A percentile compares a stretch with the other conserved stretches of the same genome.
Evolutionary conservation across 1,140 invertebrate genomes (phyloP).

Genomic region (Sitodiplosis mosellana): DNA sequence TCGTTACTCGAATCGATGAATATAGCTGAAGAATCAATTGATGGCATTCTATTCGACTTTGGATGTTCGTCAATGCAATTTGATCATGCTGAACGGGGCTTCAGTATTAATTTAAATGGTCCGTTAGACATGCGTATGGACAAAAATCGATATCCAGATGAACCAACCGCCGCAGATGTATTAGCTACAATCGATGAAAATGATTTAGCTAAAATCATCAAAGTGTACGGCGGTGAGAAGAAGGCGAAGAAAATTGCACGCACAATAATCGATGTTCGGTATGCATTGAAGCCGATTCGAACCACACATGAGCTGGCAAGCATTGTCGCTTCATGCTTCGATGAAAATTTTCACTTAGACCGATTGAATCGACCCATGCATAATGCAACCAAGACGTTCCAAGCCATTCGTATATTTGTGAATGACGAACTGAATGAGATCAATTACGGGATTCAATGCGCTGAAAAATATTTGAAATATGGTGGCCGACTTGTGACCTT

Average conservation of each 20-base stretch:
- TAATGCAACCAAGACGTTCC: constrained; percentile 81
- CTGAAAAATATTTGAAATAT: constrained; percentile 55
- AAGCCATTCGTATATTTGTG: constrained; percentile 87
- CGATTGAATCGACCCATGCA: constrained; percentile 58
- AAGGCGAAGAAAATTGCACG: constrained; percentile 69
- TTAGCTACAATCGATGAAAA: constrained; percentile 57
- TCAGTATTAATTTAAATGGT: constrained; percentile 65
- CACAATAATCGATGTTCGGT: constrained; percentile 73
- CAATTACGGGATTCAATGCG: constrained; percentile 69
- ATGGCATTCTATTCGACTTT: constrained; percentile 82
- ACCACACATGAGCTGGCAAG: constrained; percentile 71
- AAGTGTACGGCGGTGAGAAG: constrained; percentile 83
- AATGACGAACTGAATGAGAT: constrained; percentile 96
- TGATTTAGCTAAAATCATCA: constrained; percentile 67
- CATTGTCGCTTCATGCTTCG: constrained; percentile 49
- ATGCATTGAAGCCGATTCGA: constrained; percentile 55
- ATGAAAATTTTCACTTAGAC: constrained; percentile 38
- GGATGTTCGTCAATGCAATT: constrained; percentile 96
- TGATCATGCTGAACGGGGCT: constrained; percentile 61
- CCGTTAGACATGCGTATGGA: constrained; percentile 95
- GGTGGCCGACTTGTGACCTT: constrained; percentile 63
- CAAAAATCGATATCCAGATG: constrained; percentile 41
- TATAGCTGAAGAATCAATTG: constrained; percentile 45
- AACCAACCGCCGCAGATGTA: constrained; percentile 70
- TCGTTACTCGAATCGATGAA: constrained; percentile 37